A percentile compares a stretch with the other conserved stretches of the same genome.
phyloP scores from a whole-genome alignment of 2,113 vertebrate species.

The Peromyscus maniculatus region DNA sequence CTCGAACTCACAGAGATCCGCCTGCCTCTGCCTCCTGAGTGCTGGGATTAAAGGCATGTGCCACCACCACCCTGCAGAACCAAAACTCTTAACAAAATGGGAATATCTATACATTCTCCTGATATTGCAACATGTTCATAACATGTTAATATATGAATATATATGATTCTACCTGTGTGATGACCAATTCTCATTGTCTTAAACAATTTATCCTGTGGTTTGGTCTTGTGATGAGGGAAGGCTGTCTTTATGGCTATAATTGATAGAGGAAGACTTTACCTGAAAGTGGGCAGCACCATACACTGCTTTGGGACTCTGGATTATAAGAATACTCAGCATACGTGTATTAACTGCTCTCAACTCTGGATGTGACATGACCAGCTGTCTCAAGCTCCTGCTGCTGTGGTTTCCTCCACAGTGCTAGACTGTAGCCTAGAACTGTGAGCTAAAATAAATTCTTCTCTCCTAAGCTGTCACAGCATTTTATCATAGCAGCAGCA shows the following conservation, averaged over 20 bases:
- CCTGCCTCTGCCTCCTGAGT: no score
- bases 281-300: neutral
- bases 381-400: neutral
- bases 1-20: no score
- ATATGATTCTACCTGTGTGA: neutral
- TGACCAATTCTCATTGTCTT: neutral
- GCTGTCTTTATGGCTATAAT: neutral
- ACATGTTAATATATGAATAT: neutral
- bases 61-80: neutral
- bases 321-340: neutral
- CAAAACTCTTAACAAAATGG: slow-evolving; percentile 28
- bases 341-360: neutral
- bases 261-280: neutral
- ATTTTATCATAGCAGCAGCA: neutral
- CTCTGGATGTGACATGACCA: neutral
- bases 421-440: neutral
- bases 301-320: neutral
- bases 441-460: neutral
- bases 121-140: neutral
- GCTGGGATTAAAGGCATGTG: no score
- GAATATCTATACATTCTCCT: neutral
- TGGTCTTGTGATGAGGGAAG: neutral
- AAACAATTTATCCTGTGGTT: neutral
- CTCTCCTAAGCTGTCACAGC: neutral
- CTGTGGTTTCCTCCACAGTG: neutral